Evolutionary conservation across 2,888 invertebrate species (phyloP), one percentile per base, ranked within the genome.

Genomic region (Ganaspis brasiliensis): DNA sequence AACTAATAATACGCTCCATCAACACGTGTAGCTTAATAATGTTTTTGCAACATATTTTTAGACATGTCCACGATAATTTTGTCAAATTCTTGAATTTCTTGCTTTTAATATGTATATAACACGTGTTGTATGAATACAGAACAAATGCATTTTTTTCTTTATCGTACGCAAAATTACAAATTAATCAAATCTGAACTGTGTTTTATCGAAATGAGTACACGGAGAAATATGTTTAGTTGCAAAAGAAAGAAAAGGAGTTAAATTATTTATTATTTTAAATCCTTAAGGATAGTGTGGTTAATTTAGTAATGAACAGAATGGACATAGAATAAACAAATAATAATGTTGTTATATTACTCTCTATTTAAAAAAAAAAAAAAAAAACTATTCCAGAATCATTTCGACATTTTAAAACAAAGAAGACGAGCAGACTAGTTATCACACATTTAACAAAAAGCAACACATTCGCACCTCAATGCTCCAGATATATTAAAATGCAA

Each of bases 11-110:
- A 52, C 16, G 16, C 52, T 52, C 52, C 16, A 52, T 19, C 52
- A 52, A 52, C 52, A 52, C 52, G 52, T 52, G 52, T 52, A 52
- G 19, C n/a, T 52, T 52, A 52, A 52, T 52, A 52, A 19, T 52
- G 52, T 52, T 52, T 52, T 52, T 19, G 52, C 52, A 52, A 52
- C 9, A 52, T 52, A 52, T 52, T 52, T 52, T 52, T 52, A 52
- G 52, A 52, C 19, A 9, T 52, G 9, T 19, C 19, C 52, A 19
- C 19, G 52, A 16, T 52, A 52, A 52, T 52, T 19, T 52, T 52
- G 52, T 52, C 52, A 52, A 52, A 52, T 52, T 52, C 52, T 8
- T 52, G 52, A 52, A 52, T 52, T 52, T 19, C 52, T 19, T 19
- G 19, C 9, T 52, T 52, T 9, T 9, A 52, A 52, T 8, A 2